Conservation (phyloP, 2,113 vertebrate species). For the Cyrtonyx montezumae region DNA sequence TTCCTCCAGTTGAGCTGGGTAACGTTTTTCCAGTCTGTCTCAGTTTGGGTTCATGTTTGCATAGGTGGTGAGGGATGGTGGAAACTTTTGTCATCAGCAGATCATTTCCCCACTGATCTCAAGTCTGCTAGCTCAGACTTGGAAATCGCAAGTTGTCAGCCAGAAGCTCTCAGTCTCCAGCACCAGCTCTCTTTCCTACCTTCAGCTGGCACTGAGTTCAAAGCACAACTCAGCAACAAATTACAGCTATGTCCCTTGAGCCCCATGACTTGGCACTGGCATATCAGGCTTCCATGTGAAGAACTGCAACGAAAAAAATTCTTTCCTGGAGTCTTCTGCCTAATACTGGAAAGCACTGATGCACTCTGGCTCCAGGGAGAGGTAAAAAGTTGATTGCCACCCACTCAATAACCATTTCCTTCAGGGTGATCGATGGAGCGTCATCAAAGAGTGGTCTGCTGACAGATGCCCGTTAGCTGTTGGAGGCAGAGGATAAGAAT, state of each 20-base stretch:
- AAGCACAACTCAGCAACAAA: not conserved
- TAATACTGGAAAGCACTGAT: constrained; percentile 38
- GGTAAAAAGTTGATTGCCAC: constrained; percentile 60
- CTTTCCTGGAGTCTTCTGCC: not conserved
- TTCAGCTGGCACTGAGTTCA: not conserved
- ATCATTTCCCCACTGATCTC: not conserved
- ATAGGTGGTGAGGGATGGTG: not conserved
- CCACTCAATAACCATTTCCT: constrained; percentile 64
- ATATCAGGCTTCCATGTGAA: not conserved
- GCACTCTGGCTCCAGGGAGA: constrained; percentile 22
- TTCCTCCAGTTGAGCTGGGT: not conserved
- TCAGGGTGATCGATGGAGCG: constrained; percentile 24
- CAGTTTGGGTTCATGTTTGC: not conserved
- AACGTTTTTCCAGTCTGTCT: not conserved
- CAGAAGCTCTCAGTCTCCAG: fast-evolving
- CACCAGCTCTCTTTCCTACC: not conserved
- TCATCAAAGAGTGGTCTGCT: not conserved
- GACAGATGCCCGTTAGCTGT: not conserved
- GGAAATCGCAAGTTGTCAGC: not conserved
- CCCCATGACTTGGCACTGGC: not conserved
- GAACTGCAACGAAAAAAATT: not conserved
- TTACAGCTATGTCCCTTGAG: not conserved
- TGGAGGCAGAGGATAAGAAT: not conserved
- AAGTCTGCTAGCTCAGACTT: not conserved
- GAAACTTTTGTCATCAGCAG: not conserved